Evolutionary conservation across 2,113 vertebrate genomes (phyloP).

Genomic region (Tragelaphus buxtoni): DNA sequence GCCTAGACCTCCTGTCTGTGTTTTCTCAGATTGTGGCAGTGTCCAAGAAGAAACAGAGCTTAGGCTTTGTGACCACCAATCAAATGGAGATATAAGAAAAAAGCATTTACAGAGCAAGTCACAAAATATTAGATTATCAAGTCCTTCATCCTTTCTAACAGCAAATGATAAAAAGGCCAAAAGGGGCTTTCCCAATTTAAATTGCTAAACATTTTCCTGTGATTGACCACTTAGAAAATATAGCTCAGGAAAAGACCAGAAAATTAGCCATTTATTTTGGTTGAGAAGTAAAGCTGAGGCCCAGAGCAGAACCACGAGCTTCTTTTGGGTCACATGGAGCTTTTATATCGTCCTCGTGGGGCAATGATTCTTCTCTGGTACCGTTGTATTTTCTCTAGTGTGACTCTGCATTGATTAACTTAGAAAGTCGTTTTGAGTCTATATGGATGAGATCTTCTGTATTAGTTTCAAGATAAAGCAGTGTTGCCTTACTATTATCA

Average conservation of each 20-base stretch:
- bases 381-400: not conserved
- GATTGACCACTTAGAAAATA: not conserved
- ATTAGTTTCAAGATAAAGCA: not conserved
- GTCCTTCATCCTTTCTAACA: not conserved
- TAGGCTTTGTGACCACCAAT: not conserved
- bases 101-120: not conserved
- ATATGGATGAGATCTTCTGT: not conserved
- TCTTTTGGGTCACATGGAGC: not conserved
- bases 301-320: not conserved
- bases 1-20: not conserved
- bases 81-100: not conserved
- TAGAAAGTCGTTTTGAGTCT: not conserved
- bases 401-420: not conserved
- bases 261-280: not conserved
- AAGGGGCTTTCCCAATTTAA: not conserved
- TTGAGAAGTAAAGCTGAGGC: not conserved
- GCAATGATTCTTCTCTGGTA: not conserved
- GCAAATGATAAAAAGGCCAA: not conserved
- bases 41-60: not conserved
- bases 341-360: not conserved
- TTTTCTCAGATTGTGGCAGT: not conserved
- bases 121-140: not conserved
- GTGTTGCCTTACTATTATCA: not conserved
- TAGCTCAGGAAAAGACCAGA: not conserved
- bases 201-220: not conserved